phyloP scores from a whole-genome alignment of 2,113 vertebrate genomes.

The Gobiocypris rarus region DNA sequence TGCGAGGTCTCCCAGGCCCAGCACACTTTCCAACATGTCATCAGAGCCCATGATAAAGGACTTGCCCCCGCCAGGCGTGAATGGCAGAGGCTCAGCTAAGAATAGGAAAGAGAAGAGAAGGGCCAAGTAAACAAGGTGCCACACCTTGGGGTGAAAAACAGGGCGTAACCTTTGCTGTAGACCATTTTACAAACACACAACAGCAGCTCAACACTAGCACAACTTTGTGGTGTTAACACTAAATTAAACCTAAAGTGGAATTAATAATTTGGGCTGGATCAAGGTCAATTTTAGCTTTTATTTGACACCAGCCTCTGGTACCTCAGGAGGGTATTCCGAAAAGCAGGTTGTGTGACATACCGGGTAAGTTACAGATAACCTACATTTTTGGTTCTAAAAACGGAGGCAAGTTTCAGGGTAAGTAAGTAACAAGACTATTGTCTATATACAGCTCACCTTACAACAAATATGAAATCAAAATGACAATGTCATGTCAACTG shows the following conservation, averaged over 20 bases:
- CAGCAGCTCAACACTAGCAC: not conserved
- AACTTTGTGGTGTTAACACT: not conserved
- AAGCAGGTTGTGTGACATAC: not conserved
- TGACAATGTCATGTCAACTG: too few relatives aligned
- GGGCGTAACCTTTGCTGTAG: not conserved
- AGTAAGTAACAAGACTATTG: too few relatives aligned
- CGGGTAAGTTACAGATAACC: not conserved
- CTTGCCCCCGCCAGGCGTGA: slow-evolving; percentile 91
- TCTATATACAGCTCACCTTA: too few relatives aligned
- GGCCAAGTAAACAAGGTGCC: slow-evolving; percentile 67
- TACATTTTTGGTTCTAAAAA: not conserved
- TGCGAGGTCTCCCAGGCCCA: slow-evolving; percentile 96
- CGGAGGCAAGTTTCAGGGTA: not conserved
- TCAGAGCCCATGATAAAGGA: slow-evolving; percentile 97
- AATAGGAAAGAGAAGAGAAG: slow-evolving; percentile 77
- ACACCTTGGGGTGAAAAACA: slow-evolving; percentile 8
- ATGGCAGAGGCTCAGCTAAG: slow-evolving; percentile 93
- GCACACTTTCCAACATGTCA: slow-evolving; percentile 93
- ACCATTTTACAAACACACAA: not conserved
- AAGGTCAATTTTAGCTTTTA: not conserved
- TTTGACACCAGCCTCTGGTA: not conserved
- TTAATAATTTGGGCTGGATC: not conserved
- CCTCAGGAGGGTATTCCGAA: not conserved
- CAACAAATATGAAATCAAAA: too few relatives aligned
- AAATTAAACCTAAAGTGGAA: not conserved